phyloP scores from a whole-genome alignment of 2,113 vertebrate species.

The Bettongia penicillata region DNA sequence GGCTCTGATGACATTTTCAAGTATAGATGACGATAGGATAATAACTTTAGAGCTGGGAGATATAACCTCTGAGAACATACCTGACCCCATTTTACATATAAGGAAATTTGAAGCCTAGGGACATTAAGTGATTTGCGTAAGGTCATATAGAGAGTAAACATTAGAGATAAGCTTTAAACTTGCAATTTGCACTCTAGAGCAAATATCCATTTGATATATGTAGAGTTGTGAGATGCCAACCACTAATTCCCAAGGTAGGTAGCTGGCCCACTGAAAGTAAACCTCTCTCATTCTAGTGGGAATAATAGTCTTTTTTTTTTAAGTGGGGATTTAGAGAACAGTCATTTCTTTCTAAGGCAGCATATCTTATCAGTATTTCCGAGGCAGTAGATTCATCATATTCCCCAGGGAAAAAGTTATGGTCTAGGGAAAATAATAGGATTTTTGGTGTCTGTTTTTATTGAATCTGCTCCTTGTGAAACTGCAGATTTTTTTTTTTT shows the following conservation, averaged over 20 bases:
- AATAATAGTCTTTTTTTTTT: neutral
- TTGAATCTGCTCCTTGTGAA: neutral
- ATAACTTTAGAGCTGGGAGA: neutral
- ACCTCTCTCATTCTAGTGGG: neutral
- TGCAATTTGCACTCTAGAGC: neutral
- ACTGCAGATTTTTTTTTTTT: neutral
- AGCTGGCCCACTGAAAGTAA: neutral
- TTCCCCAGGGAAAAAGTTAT: slow-evolving; percentile 10
- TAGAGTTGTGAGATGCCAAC: neutral
- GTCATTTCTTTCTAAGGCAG: neutral
- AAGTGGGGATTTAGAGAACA: neutral
- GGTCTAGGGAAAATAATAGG: slow-evolving; percentile 2
- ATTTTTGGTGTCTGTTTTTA: neutral
- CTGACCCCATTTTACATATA: neutral
- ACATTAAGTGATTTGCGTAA: neutral
- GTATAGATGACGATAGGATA: neutral
- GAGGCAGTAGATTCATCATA: neutral
- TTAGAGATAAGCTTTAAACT: neutral
- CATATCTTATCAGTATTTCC: neutral
- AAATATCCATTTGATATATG: neutral
- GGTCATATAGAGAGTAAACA: neutral
- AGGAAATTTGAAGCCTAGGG: neutral
- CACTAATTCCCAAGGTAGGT: neutral
- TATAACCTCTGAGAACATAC: neutral
- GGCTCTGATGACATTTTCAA: neutral